Evolutionary conservation across 2,797 vertebrate species (phyloP), one percentile per base, ranked within the genome.

Genomic region (Phoxinus dragarum): DNA sequence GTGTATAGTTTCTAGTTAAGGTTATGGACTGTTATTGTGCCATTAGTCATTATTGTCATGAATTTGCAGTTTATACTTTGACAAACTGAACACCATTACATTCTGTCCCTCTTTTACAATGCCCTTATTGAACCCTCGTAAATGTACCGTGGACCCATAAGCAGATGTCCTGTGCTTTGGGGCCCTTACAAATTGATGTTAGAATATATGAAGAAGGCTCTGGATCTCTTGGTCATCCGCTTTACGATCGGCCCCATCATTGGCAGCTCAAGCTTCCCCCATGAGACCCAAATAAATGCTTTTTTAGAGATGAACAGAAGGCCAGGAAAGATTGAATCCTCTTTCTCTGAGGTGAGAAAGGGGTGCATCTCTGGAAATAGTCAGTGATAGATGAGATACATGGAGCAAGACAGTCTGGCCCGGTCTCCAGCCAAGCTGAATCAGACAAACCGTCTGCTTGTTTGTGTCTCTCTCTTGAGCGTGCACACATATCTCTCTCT

Each of bases 381-480:
- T 90, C 92, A 95, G 89, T 95, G 94, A 95, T 93, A 95, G 94
- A 95, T 95, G 94, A 95, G 95, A 92, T 92, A 94, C 94, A 94
- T 92, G 91, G 89, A 90, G 82, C 88, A 88, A 93, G 93, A 95
- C 95, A 94, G 92, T 93, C 92, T 93, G 86, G 88, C 87, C 92
- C 93, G 91, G 90, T 94, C 93, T 93, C 93, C 90, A 93, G 92
- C 92, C 94, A 84, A 93, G 93, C 91, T 94, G 93, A 95, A 94
- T 95, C 94, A 94, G 90, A 92, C 81, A 81, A 81, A 81, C 47
- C 67, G 80, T 71, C 64, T 81, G 80, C 67, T 68, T 81, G 78
- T 80, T 66, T 81, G 79, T 69, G 89, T 77, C 34, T 84, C 54
- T 82, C 80, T 84, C 80, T 93, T 92, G 92, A n/a, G 49, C 38